These are phyloP conservation scores for Triplophysa tibetana DNA, from an alignment of 2,113 vertebrate species.

Conservation along the genomic window DNA sequence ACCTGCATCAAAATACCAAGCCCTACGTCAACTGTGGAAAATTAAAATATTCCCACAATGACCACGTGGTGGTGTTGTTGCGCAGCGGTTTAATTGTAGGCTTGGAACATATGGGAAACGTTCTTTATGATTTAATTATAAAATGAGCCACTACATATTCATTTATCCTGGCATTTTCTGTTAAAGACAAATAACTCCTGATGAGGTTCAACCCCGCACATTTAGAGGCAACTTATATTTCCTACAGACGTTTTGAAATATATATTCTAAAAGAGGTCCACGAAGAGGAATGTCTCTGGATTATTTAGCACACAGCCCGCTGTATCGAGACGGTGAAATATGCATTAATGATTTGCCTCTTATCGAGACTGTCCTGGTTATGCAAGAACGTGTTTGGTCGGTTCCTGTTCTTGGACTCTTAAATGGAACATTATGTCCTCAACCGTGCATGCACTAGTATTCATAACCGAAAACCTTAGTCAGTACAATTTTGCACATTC, in stretches of 20 bases:
- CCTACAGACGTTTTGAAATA: too few relatives aligned
- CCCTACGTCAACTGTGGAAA: not conserved
- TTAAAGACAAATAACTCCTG: not conserved
- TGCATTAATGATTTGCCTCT: slow-evolving; percentile 33
- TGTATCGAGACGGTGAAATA: slow-evolving; percentile 26
- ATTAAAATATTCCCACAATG: not conserved
- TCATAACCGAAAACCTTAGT: slow-evolving; percentile 4
- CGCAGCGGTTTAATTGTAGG: not conserved
- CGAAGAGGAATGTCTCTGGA: not conserved
- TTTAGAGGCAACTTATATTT: not conserved
- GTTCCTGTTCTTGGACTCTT: slow-evolving; percentile 40
- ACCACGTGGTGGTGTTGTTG: slow-evolving; percentile 43
- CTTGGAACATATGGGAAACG: slow-evolving; percentile 15
- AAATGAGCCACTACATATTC: not conserved
- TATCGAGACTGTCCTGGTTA: slow-evolving; percentile 55
- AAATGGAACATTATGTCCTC: slow-evolving; percentile 62
- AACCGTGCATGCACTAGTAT: slow-evolving; percentile 49
- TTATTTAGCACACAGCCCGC: slow-evolving; percentile 11
- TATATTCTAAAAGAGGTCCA: too few relatives aligned
- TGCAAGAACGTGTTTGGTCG: slow-evolving; percentile 49
- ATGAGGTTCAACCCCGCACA: not conserved
- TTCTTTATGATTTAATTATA: not conserved
- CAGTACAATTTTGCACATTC: not conserved
- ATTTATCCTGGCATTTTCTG: slow-evolving; percentile 8
- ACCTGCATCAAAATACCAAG: not conserved